phyloP scores from a whole-genome alignment of 2,113 vertebrate genomes.

The Cettia cetti region DNA sequence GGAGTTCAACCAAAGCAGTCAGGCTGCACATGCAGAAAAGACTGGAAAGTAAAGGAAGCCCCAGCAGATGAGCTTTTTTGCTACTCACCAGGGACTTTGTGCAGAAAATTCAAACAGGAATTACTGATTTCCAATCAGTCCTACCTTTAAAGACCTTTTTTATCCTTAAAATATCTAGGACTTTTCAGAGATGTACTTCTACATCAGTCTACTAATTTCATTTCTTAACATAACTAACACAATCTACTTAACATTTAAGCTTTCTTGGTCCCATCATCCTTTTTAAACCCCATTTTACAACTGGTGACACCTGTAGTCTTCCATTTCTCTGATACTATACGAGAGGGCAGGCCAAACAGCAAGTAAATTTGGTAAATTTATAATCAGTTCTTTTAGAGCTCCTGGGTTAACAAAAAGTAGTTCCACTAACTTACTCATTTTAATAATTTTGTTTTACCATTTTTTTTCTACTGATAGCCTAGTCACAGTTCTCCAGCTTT shows the following conservation, averaged over 20 bases:
- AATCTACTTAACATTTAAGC: neutral
- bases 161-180: neutral
- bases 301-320: neutral
- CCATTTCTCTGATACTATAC: neutral
- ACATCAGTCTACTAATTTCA: neutral
- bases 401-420: neutral
- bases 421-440: neutral
- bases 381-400: neutral
- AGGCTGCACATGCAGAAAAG: neutral
- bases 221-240: neutral
- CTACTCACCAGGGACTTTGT: neutral
- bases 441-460: neutral
- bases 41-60: neutral
- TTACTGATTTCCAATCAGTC: neutral
- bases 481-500: neutral
- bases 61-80: neutral
- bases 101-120: neutral
- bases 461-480: neutral
- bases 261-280: neutral
- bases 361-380: neutral
- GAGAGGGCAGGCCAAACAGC: neutral
- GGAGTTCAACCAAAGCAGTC: neutral
- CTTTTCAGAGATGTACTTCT: neutral
- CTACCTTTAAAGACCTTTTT: neutral
- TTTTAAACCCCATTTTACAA: neutral